Evolutionary conservation across 2,113 vertebrate species (phyloP).

Genomic region (Lepisosteus osseus): DNA sequence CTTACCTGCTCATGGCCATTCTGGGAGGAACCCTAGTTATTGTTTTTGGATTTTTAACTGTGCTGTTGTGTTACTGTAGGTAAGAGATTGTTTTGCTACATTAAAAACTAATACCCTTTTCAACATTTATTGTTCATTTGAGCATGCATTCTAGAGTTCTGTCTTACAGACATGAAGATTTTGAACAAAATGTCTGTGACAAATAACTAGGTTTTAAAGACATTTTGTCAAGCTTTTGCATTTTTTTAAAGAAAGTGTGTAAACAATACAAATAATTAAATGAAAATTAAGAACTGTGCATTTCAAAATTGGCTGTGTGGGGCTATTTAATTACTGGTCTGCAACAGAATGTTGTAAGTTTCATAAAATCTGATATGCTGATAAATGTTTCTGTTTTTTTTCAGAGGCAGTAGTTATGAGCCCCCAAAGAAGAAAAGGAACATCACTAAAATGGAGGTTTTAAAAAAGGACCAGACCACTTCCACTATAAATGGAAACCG

Average conservation of each 20-base stretch:
- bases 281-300: too few species aligned
- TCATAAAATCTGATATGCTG: too few species aligned
- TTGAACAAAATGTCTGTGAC: slow-evolving; percentile 15
- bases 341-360: too few species aligned
- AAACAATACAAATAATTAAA: too few species aligned
- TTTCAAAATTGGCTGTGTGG: too few species aligned
- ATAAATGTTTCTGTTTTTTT: not conserved
- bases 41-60: slow-evolving; percentile 78
- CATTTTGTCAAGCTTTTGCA: slow-evolving; percentile 18
- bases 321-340: too few species aligned
- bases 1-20: slow-evolving; percentile 81
- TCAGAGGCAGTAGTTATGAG: slow-evolving; percentile 65
- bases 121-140: not conserved
- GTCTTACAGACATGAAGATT: not conserved
- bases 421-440: slow-evolving; percentile 63
- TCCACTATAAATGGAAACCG: slow-evolving; percentile 85
- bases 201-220: not conserved
- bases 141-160: slow-evolving; percentile 15
- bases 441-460: slow-evolving; percentile 74
- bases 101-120: not conserved
- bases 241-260: not conserved
- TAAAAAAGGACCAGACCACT: slow-evolving; percentile 92
- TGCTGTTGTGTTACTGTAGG: slow-evolving; percentile 91
- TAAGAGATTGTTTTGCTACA: slow-evolving; percentile 51
- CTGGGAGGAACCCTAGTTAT: slow-evolving; percentile 81